Evolutionary conservation across 2,113 vertebrate genomes (phyloP), one percentile per base, ranked within the genome.

Genomic region (Dendropsophus ebraccatus): DNA sequence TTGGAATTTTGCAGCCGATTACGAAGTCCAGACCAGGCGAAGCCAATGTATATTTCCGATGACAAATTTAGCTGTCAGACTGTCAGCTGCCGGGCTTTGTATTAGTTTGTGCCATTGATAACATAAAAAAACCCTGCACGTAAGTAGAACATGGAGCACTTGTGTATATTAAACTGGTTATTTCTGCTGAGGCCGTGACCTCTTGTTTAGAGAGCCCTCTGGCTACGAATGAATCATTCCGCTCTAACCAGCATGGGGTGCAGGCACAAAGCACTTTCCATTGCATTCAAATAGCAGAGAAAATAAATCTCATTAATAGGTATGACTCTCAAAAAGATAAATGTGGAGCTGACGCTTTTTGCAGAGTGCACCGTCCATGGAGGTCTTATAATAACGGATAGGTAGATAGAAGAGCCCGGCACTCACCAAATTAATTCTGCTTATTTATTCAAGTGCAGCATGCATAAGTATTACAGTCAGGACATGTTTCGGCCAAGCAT

Each of bases 21-120:
- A 54, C 50, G 19, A 54, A 41, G 73, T 17, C 65, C 30, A 49
- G 32, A 72, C 47, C 72, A 13, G 82, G 19, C 17, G 6, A 45
- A 80, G 65, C 45, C 76, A 47, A 70, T 86, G 76, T 78, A 54
- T 52, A 70, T 85, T 85, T 79, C 67, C 69, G 47, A 86, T 79
- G 84, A 86, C 77, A 86, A 79, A 85, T 85, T 56, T 85, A 56
- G 84, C 84, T 79, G 84, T 85, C 84, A 85, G 54, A 1, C n/a
- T 49, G 49, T 75, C 73, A 85, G 65, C 30, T 23, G n/a, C 32
- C 41, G 77, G 52, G 65, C 35, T 11, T 23, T 56, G 4, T 56
- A 45, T 72, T 49, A 67, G 30, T 56, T 54, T 28, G 62, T 23
- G 54, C 50, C 65, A 58, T 45, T 54, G 74, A 70, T 78, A 77